Percentiles rank a stretch among this genome's conserved stretches.
phyloP scores from a whole-genome alignment of 2,888 invertebrate genomes.

The Suillia variegata region DNA sequence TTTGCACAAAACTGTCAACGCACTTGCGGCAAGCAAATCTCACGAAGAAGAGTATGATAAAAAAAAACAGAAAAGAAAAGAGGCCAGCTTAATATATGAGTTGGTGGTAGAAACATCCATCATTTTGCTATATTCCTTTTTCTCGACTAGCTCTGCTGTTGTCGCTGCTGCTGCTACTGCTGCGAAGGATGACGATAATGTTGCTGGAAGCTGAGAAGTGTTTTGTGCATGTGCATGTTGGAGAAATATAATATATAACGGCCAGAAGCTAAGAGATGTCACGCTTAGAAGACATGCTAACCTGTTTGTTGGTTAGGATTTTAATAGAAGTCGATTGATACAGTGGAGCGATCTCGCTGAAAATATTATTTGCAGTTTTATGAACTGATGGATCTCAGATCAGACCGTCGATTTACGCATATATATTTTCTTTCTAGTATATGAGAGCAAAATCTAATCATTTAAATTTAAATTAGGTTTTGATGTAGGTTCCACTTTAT shows the following conservation, averaged over 20 bases:
- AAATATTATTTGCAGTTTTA: too few relatives aligned
- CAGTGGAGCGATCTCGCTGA: background rate
- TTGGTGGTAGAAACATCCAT: slow-evolving; percentile 29
- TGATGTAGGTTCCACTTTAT: too few relatives aligned
- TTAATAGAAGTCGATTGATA: slow-evolving; percentile 15
- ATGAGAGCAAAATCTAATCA: too few relatives aligned
- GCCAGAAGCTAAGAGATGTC: slow-evolving; percentile 54
- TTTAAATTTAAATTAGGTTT: too few relatives aligned
- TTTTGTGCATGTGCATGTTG: slow-evolving; percentile 10
- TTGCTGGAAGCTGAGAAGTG: background rate
- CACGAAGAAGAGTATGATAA: background rate
- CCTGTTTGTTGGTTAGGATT: slow-evolving; percentile 15
- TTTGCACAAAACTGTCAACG: slow-evolving; percentile 28
- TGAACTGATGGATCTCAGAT: too few relatives aligned
- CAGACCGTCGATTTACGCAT: too few relatives aligned
- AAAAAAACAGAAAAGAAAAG: background rate
- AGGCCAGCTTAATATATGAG: slow-evolving; percentile 25
- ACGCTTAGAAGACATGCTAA: slow-evolving; percentile 32
- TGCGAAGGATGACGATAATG: background rate
- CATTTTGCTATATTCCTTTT: slow-evolving; percentile 29
- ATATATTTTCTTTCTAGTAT: too few relatives aligned
- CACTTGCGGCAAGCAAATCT: slow-evolving; percentile 5
- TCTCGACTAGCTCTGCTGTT: too few relatives aligned
- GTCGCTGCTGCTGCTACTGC: slow-evolving; percentile 1
- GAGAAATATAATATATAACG: slow-evolving; percentile 22